These are phyloP conservation scores for Orycteropus afer DNA, from an alignment of 2,113 vertebrate genomes.

Conservation along the genomic window DNA sequence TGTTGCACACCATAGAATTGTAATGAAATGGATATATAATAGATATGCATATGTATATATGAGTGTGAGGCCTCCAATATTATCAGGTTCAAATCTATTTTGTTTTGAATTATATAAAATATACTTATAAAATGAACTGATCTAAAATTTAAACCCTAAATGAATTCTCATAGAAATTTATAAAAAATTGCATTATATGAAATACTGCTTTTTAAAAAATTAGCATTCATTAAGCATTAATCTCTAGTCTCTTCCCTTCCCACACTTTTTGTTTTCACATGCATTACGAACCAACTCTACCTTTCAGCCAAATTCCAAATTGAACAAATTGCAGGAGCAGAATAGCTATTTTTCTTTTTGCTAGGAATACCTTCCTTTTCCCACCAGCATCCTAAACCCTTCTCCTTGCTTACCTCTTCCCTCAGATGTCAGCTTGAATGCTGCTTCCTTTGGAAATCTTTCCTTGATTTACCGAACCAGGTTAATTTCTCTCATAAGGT, in stretches of 20 bases:
- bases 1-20: background rate
- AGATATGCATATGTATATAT: background rate
- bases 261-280: background rate
- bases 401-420: background rate
- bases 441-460: slow-evolving; percentile 1
- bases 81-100: background rate
- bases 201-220: slow-evolving; percentile 39
- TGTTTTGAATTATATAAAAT: slow-evolving; percentile 43
- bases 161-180: slow-evolving; percentile 44
- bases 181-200: background rate
- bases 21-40: slow-evolving; percentile 59
- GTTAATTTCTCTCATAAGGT: background rate
- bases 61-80: background rate
- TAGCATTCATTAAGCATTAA: background rate
- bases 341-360: background rate
- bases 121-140: background rate
- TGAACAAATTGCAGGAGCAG: background rate
- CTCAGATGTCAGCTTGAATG: background rate
- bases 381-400: background rate
- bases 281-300: background rate
- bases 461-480: background rate
- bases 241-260: background rate
- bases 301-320: background rate
- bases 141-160: slow-evolving; percentile 19
- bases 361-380: background rate